Percentiles rank a stretch among this genome's conserved stretches.
phyloP scores from a whole-genome alignment of 1,140 invertebrate species.

The Diorhabda elongata region DNA sequence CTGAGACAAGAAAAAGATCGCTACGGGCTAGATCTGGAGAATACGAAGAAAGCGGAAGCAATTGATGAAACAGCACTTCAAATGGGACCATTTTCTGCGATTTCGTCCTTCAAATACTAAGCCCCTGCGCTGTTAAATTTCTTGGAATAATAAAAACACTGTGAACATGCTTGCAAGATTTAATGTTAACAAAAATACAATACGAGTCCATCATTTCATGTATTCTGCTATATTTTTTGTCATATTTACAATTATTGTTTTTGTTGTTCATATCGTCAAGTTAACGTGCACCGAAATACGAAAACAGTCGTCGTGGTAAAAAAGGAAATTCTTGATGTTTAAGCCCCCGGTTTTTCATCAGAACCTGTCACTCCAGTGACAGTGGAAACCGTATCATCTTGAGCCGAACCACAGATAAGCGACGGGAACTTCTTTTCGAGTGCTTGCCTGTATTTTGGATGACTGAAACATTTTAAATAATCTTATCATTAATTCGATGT shows the following conservation, averaged over 20 bases:
- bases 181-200: constrained; percentile 14
- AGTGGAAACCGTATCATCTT: constrained; percentile 55
- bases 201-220: not conserved
- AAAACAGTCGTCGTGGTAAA: not conserved
- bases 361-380: constrained; percentile 52
- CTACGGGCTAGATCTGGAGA: too few relatives aligned
- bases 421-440: constrained; percentile 68
- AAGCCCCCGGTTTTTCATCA: constrained; percentile 37
- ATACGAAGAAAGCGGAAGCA: too few relatives aligned
- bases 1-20: too few relatives aligned
- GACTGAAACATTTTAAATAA: constrained; percentile 51
- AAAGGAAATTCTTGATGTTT: constrained; percentile 13
- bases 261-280: constrained; percentile 12
- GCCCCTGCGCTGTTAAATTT: too few relatives aligned
- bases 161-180: constrained; percentile 12
- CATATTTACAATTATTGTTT: constrained; percentile 4
- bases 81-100: too few relatives aligned
- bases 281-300: constrained; percentile 14
- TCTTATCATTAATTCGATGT: too few relatives aligned
- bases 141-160: not conserved
- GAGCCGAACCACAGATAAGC: constrained; percentile 55
- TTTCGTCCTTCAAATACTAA: too few relatives aligned
- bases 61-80: too few relatives aligned
- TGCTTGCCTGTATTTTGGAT: constrained; percentile 72
- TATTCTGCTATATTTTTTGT: not conserved